phyloP scores from a whole-genome alignment of 35 echinoderm and acorn worm species.

The Heliocidaris erythrogramma region DNA sequence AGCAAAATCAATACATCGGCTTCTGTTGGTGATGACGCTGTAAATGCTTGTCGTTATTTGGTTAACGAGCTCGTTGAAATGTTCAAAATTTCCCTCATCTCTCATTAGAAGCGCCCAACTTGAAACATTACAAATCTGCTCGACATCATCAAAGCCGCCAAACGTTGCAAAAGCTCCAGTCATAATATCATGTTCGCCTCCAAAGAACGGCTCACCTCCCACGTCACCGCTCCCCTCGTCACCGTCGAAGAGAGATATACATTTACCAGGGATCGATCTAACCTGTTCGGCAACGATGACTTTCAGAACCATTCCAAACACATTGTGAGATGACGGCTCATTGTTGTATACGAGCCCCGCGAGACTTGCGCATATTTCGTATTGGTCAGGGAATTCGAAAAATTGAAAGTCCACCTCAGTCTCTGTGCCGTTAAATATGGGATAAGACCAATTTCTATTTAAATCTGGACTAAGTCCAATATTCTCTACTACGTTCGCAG shows the following conservation, averaged over 20 bases:
- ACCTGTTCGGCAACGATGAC: neutral
- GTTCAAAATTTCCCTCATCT: neutral
- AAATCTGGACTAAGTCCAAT: neutral
- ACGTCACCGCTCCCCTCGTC: neutral
- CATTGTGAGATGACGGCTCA: neutral
- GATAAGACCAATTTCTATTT: neutral
- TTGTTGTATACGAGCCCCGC: neutral
- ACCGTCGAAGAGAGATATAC: neutral
- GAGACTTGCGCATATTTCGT: neutral
- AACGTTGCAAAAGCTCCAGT: neutral
- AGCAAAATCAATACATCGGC: neutral
- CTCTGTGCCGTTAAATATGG: neutral
- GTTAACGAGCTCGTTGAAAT: neutral
- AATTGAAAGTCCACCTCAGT: neutral
- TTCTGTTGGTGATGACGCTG: neutral
- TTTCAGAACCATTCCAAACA: neutral
- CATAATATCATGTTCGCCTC: neutral
- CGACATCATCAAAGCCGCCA: neutral
- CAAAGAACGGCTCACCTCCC: neutral
- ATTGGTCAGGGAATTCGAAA: neutral
- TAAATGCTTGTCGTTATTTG: neutral
- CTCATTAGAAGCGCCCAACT: neutral
- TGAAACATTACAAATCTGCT: neutral
- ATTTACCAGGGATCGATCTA: slow-evolving; percentile 4
- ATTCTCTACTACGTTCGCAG: neutral